Conservation (phyloP, 2,797 vertebrate species). For the Botia almorhae region DNA sequence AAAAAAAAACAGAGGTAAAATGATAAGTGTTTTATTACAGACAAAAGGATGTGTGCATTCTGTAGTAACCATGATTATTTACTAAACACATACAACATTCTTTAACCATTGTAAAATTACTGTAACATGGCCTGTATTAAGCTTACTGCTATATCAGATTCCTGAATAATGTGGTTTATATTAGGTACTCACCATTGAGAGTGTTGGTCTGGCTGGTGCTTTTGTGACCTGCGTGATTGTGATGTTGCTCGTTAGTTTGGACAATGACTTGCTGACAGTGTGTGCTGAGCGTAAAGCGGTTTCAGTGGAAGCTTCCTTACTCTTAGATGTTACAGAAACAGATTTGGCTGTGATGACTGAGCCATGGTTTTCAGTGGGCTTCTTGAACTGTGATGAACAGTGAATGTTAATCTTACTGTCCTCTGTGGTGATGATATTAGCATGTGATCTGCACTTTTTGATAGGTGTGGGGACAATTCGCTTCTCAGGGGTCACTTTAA, state of each 20-base stretch:
- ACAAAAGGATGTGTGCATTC: neutral
- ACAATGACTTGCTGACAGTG: slow-evolving; percentile 76
- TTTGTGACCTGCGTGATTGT: slow-evolving; percentile 90
- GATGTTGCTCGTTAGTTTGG: slow-evolving; percentile 95
- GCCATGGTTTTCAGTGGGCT: slow-evolving; percentile 66
- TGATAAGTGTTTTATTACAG: neutral
- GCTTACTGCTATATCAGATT: neutral
- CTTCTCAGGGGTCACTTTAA: slow-evolving; percentile 96
- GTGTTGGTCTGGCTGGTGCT: slow-evolving; percentile 83
- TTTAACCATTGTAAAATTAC: no score
- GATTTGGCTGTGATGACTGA: slow-evolving; percentile 88
- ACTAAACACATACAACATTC: no score
- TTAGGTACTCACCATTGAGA: slow-evolving; percentile 81
- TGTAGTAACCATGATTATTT: no score
- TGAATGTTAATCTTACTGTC: slow-evolving; percentile 99
- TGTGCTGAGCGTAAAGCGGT: slow-evolving; percentile 92
- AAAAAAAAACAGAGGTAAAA: slow-evolving; percentile 10
- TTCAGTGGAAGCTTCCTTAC: slow-evolving; percentile 87
- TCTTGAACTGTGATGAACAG: slow-evolving; percentile 85
- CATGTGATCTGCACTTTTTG: slow-evolving; percentile 86
- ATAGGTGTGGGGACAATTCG: slow-evolving; percentile 87
- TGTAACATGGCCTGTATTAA: no score
- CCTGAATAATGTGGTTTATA: neutral
- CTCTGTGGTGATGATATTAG: slow-evolving; percentile 91
- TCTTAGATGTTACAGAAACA: slow-evolving; percentile 76